Conservation (phyloP, 2,113 vertebrate species). For the Leptodactylus fuscus region DNA sequence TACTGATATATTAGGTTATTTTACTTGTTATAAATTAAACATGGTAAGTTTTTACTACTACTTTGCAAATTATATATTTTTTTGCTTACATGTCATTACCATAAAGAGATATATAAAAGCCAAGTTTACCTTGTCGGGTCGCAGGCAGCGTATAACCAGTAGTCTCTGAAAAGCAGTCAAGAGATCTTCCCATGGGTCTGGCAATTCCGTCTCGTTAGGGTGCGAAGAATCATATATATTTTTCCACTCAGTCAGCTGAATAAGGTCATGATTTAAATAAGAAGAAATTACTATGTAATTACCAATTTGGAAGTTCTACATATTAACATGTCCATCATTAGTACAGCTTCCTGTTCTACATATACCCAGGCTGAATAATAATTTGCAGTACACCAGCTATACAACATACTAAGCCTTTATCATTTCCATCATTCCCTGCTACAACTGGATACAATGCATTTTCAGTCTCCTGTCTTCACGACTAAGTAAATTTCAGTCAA, state of each 20-base stretch:
- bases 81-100: neutral
- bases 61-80: too few species aligned
- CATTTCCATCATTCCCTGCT: slow-evolving; percentile 20
- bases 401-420: slow-evolving; percentile 14
- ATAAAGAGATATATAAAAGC: neutral
- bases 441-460: neutral
- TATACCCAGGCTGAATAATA: slow-evolving; percentile 24
- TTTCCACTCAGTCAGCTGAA: slow-evolving; percentile 60
- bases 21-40: too few species aligned
- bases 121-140: slow-evolving; percentile 60
- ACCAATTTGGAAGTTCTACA: slow-evolving; percentile 17
- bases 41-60: too few species aligned
- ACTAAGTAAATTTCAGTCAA: neutral
- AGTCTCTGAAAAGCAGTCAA: slow-evolving; percentile 64
- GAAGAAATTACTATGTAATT: slow-evolving; percentile 46
- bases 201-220: slow-evolving; percentile 63
- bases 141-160: slow-evolving; percentile 55
- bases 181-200: slow-evolving; percentile 48
- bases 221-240: slow-evolving; percentile 61
- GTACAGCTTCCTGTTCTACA: slow-evolving; percentile 35
- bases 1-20: too few species aligned
- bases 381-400: neutral
- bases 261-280: slow-evolving; percentile 42
- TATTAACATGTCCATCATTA: slow-evolving; percentile 24
- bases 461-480: neutral